Base-by-base conservation (phyloP, 1,140 invertebrate species). In the Laupala kohalensis region DNA sequence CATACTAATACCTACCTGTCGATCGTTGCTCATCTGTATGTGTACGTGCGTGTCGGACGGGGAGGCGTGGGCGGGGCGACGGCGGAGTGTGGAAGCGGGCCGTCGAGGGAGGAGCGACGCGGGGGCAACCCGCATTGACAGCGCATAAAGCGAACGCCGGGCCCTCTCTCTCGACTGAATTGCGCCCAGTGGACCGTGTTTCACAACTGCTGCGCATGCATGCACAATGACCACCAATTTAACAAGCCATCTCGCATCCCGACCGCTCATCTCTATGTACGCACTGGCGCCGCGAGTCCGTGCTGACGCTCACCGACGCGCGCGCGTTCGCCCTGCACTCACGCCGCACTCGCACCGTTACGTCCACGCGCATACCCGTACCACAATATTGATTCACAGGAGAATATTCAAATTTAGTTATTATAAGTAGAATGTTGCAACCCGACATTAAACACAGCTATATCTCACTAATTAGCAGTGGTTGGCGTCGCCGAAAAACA, bases 211-310 rank as follows among this genome's bases (percentile, higher is more conserved):
- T 28, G 24, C 69, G 29, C 27, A 70, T 29, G 30, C 69, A 29
- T 70, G 69, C 24, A 70, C 69, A 70, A 70, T 70, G 30, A 70
- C 69, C 69, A 37, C 69, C 69, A 70, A 70, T 70, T 70, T 70
- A 62, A 70, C 69, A 70, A 70, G 30, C 69, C 69, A 70, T 29
- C 37, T 70, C 29, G 25, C 69, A 69, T 70, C 69, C 30, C 27
- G 37, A 62, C 62, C 69, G 37, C 69, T 70, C 69, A 63, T 64
- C 37, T 63, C 28, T 68, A 68, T 27, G 23, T n/a, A 23, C 19
- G 64, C 67, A 68, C 23, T 28, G 67, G 26, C 67, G 23, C 67
- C 19, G 23, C 29, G 6, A 28, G 26, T 29, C 67, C 67, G 26
- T n/a, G 19, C 66, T 28, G 25, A 5, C 66, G 25, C 25, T n/a